phyloP scores from a whole-genome alignment of 2,113 vertebrate species.

The Butastur rufipennis region DNA sequence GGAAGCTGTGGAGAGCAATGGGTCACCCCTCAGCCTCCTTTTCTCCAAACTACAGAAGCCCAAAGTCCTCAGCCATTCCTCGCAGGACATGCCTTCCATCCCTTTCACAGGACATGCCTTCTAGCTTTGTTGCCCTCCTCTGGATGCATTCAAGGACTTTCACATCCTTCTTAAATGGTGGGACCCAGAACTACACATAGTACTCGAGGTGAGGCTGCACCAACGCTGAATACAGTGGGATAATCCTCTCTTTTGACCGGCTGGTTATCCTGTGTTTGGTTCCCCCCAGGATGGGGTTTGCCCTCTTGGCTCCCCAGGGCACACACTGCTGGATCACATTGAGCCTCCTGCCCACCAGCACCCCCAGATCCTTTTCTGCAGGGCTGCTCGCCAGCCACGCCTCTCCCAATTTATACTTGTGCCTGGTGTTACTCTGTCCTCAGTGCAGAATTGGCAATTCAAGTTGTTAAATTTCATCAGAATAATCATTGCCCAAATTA shows the following conservation, averaged over 20 bases:
- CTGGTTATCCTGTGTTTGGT: neutral
- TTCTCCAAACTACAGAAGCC: too few relatives aligned
- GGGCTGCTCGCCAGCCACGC: neutral
- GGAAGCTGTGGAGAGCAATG: too few relatives aligned
- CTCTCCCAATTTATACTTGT: neutral
- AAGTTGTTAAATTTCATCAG: neutral
- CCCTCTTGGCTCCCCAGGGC: neutral
- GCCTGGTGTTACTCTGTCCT: accelerated
- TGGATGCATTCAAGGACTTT: too few relatives aligned
- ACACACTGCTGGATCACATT: neutral
- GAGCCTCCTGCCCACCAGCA: neutral
- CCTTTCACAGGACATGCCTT: neutral
- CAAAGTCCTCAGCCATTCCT: neutral
- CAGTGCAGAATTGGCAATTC: neutral
- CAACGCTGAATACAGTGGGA: too few relatives aligned
- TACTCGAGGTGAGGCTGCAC: too few relatives aligned
- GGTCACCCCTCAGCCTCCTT: too few relatives aligned
- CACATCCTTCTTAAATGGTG: too few relatives aligned
- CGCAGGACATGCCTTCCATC: neutral
- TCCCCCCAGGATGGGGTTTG: accelerated
- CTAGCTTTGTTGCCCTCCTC: too few relatives aligned
- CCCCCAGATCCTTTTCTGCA: neutral
- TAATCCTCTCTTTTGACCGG: too few relatives aligned
- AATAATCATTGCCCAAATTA: neutral
- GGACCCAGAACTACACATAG: too few relatives aligned